Base-by-base conservation (phyloP, 2,888 invertebrate genomes). In the Polietes domitor region DNA sequence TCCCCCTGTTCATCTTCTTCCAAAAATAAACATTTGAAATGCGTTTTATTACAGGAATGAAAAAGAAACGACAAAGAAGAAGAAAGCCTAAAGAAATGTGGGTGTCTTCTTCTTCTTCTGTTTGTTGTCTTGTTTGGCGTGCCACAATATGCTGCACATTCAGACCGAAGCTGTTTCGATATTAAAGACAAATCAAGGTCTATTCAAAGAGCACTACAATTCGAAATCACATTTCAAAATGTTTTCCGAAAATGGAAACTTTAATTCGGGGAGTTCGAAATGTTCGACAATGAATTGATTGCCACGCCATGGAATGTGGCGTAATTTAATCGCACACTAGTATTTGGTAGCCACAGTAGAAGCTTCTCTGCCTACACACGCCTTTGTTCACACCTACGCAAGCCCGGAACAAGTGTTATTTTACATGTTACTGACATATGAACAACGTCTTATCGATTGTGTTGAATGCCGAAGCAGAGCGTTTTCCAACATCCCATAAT, bases 11-110 rank as follows among this genome's bases (percentile, higher is more conserved):
- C 41, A 15, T 6, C 21, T 71, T 53, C 58, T 71, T 53, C 58
- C 71, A 74, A 80, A 68, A 77, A 83, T 50, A 80, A 77, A 50
- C 75, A 77, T 32, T 17, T 73, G 21, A 77, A 80, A 83, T 84
- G 78, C 72, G 75, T 75, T 73, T 81, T 76, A 58, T 73, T 43
- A 24, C 68, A 68, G 68, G 6, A 37, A 43, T 19, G 65, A 32
- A 32, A 37, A 7, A 63, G 19, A n/a, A 63, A 41, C 3, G 19
- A 26, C 26, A 26, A 26, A 15, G 5, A 24, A 50, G 28, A 24
- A 15, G 26, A 53, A 68, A 80, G 73, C 37, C 41, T 63, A 19
- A 53, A 55, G 83, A 72, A 61, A 65, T 78, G 77, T 63, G 63
- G 77, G 50, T 63, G 50, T 71, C 17, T 53, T 17, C 32, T 77